phyloP scores from a whole-genome alignment of 2,797 vertebrate genomes.

The Antennarius maculatus region DNA sequence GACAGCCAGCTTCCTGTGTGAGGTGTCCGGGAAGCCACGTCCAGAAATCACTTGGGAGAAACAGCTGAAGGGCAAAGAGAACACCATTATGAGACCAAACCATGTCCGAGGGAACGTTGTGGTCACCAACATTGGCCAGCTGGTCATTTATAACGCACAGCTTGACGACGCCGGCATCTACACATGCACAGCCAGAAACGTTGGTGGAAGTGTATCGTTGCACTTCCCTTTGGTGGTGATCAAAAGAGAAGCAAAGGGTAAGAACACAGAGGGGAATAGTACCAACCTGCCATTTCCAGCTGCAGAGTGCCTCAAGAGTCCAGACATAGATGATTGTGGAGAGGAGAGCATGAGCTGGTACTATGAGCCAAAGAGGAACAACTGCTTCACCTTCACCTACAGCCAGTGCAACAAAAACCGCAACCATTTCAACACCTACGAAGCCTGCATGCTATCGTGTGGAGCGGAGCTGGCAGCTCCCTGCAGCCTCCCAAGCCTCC shows the following conservation, averaged over 20 bases:
- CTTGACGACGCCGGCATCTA: conserved; percentile 92
- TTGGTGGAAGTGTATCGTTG: conserved; percentile 84
- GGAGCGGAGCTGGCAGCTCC: conserved; percentile 88
- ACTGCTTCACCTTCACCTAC: conserved; percentile 94
- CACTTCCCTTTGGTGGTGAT: conserved; percentile 92
- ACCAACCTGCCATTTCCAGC: conserved; percentile 84
- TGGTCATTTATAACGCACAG: conserved; percentile 96
- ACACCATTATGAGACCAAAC: conserved; percentile 91
- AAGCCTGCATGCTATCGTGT: conserved; percentile 90
- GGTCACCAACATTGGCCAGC: conserved; percentile 96
- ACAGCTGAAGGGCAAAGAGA: conserved; percentile 89
- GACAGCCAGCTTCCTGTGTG: conserved; percentile 95
- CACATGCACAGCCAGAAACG: conserved; percentile 91
- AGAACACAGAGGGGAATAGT: conserved; percentile 78
- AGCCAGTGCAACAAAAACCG: conserved; percentile 92
- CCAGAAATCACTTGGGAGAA: conserved; percentile 97
- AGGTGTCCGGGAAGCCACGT: conserved; percentile 90
- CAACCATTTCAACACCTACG: conserved; percentile 93
- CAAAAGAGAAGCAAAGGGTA: conserved; percentile 75
- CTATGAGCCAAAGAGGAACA: conserved; percentile 94
- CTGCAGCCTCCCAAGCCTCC: conserved; percentile 90
- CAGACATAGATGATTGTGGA: conserved; percentile 90
- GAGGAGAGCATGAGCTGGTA: conserved; percentile 95
- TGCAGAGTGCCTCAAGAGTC: conserved; percentile 90
- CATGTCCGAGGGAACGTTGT: conserved; percentile 92